Evolutionary conservation across 2,113 vertebrate species (phyloP), one percentile per base, ranked within the genome.

Genomic region (Tapirus terrestris): DNA sequence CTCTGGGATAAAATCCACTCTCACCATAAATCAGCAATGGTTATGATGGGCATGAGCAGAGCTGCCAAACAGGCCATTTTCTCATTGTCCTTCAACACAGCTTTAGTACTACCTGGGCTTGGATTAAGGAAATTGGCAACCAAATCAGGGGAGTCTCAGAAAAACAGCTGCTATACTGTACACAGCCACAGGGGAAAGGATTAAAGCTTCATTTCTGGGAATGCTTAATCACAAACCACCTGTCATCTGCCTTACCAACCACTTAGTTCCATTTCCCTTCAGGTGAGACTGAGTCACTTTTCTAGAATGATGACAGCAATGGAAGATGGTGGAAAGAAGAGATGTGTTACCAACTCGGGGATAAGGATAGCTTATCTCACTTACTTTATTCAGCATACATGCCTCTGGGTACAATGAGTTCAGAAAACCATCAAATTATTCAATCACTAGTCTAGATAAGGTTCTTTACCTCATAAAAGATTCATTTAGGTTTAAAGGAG

Each of bases 361-460:
- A 83, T 79, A 80, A 85, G n/a, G 31, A 77, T 4, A 79, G 8
- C 73, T 98, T 98, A 97, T 98, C 97, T 91, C 84, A n/a, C 45
- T 93, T 88, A 95, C 97, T 96, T 88, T 94, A 96, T 97, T 98
- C 95, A 92, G 39, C 0, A 2, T 75, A 67, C 36, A 31, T 89
- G 95, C 97, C 96, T 97, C 87, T 96, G 88, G 96, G 94, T 94
- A 75, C n/a, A 87, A 77, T 94, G 92, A 93, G 75, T 91, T 91
- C 63, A 95, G 94, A 97, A 97, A 96, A 97, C 18, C 67, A 83
- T 96, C 95, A 89, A 93, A 91, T 96, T 90, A 96, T 96, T 95
- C 80, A 94, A 51, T 27, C 56, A 45, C 18, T 72, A 83, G 61
- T 70, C 13, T 88, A 89, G 94, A 98, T 97, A 97, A 88, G 76